Base-by-base conservation (phyloP, 2,888 invertebrate species). In the Tinea trinotella region DNA sequence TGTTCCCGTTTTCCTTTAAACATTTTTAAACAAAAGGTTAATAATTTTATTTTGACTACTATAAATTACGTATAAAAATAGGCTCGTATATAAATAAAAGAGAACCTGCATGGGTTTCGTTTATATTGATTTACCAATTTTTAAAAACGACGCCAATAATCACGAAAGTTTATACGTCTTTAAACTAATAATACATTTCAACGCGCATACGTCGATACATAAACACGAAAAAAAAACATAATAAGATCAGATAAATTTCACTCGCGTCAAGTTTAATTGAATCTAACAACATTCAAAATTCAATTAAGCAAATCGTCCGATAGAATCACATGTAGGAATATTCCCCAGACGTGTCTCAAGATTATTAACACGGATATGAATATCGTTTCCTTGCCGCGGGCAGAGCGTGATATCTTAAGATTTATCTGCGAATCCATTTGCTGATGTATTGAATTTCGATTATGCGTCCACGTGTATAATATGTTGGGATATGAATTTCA, bases 361-460 rank as follows among this genome's bases (percentile, higher is more conserved):
- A 56, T 76, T 79, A 79, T 75, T 83, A 80, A 78, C 79, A 80
- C 77, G 81, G 83, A 83, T 83, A 80, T 72, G 73, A 71, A 77
- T 72, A 53, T 36, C 53, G 53, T 24, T 50, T 50, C 50, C 53
- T 19, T 34, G 53, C 40, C 53, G 36, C 22, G 50, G 50, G 50
- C 50, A 13, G 50, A 50, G 24, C 24, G 50, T 22, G 50, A 50
- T 50, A 53, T 53, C 53, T 53, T 22, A 7, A 36, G 53, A 53
- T 53, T 53, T 53, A 53, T 53, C 53, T 53, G 53, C 44, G 53
- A 40, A 36, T 53, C 44, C 53, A 53, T 53, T 53, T 53, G 52
- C 30, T 15, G 53, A 53, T 19, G 53, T 53, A 53, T 53, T 53
- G 53, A 53, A 53, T 53, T 53, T 53, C 53, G 36, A 53, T 53